These are phyloP conservation scores for Varroa destructor DNA, from an alignment of 1,140 invertebrate species.

Conservation along the genomic window DNA sequence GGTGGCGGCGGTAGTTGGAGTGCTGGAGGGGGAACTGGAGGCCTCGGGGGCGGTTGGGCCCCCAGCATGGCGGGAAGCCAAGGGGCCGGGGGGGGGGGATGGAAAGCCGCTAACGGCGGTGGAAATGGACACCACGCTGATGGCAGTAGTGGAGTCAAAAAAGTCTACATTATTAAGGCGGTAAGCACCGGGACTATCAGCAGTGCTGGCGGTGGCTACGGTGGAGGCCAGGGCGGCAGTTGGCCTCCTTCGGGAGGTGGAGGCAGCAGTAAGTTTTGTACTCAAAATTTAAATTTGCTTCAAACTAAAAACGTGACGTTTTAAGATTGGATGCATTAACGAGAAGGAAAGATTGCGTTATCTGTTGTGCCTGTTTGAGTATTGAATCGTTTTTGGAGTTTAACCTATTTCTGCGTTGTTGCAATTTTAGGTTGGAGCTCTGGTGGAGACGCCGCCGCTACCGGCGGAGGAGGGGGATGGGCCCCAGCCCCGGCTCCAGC, in stretches of 20 bases:
- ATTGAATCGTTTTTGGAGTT: too few species aligned
- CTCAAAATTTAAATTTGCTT: too few species aligned
- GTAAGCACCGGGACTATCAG: slow-evolving; percentile 4
- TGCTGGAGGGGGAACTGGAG: slow-evolving; percentile 3
- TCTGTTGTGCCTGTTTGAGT: too few species aligned
- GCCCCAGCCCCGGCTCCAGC: too few species aligned
- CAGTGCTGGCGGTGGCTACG: background rate
- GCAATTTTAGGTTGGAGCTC: too few species aligned
- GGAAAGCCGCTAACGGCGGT: background rate
- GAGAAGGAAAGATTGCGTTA: too few species aligned
- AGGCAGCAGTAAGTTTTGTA: too few species aligned
- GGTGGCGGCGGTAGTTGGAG: slow-evolving; percentile 7
- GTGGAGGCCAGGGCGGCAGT: slow-evolving; percentile 1
- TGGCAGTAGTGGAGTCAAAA: background rate
- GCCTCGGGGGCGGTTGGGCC: slow-evolving; percentile 1
- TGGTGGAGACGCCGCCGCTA: too few species aligned
- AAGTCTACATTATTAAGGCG: slow-evolving; percentile 19
- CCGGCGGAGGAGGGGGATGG: too few species aligned
- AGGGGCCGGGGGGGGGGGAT: background rate
- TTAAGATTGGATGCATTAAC: too few species aligned
- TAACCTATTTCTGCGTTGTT: too few species aligned
- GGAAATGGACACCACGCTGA: background rate
- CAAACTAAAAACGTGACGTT: too few species aligned
- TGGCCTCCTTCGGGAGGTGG: background rate
- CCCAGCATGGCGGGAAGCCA: background rate